Evolutionary conservation across 2,113 vertebrate species (phyloP), one percentile per base, ranked within the genome.

Genomic region (Sebastes schlegelii): DNA sequence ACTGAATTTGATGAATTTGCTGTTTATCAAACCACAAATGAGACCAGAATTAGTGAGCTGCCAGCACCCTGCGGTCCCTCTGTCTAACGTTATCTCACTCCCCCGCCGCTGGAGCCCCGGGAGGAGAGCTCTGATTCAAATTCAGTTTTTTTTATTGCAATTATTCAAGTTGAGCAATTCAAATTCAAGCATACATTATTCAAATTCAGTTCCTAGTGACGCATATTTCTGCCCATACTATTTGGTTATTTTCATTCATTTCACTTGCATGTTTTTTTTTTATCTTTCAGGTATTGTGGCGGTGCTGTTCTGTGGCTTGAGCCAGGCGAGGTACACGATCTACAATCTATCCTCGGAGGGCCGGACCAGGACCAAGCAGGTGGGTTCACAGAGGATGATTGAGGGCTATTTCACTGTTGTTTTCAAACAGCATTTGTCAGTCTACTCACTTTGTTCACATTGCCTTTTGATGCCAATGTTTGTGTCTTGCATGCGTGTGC

Each of bases 301-400:
- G 14, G 95, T 97, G 80, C 94, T 98, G 80, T 97, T 97, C 92
- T 97, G 96, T 82, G 96, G 96, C 86, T 94, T 97, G 76, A 96
- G 95, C 6, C 96, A 97, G 82, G 96, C 96, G 17, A 96, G 96
- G 79, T 97, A 97, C 72, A 97, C 96, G 45, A 93, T 95, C 92
- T 96, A 96, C 91, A 98, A 97, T 63, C 92, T 97, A 66, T 97
- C 96, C 1, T 10, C 82, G 4, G 95, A 97, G 83, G 96, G 94
- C 91, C 96, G 94, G 90, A 84, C 90, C 86, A 95, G 96, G 89
- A 97, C 94, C 34, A 96, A 95, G 84, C 96, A 97, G 96, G 96
- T 97, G 43, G 40, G 70, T 79, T 68, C 21, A 14, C 4, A 1
- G 68, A 42, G 8, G n/a, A 12, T 11, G 67, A 62, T 14, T 23